Conservation (phyloP, 2,113 vertebrate species). For the Bos javanicus region DNA sequence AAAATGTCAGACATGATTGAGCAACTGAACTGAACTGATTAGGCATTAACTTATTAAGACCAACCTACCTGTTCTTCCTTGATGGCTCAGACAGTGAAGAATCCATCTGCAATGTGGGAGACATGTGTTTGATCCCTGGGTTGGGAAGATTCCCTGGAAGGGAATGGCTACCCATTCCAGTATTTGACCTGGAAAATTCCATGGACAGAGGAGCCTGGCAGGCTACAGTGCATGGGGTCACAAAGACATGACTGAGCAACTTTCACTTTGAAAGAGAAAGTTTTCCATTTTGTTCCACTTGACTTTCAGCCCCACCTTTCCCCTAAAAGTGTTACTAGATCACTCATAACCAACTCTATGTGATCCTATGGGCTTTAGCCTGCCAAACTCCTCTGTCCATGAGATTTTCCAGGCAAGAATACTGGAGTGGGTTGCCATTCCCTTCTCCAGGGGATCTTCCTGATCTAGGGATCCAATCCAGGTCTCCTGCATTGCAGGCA, state of each 20-base stretch:
- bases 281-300: conserved; percentile 23
- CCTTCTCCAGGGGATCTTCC: not conserved
- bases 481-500: not conserved
- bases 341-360: not conserved
- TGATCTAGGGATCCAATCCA: not conserved
- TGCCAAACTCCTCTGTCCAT: not conserved
- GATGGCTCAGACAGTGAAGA: not conserved
- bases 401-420: not conserved
- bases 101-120: not conserved
- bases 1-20: not conserved
- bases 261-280: not conserved
- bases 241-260: not conserved
- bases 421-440: not conserved
- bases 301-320: not conserved
- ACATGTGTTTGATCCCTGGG: not conserved
- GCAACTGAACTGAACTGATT: not conserved
- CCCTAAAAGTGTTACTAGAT: not conserved
- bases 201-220: not conserved
- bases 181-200: not conserved
- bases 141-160: not conserved
- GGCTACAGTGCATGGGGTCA: not conserved
- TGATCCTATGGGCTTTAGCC: not conserved
- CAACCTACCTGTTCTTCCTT: not conserved
- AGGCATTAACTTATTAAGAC: conserved; percentile 12
- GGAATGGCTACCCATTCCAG: not conserved